Percentiles rank a stretch among this genome's conserved stretches.
phyloP scores from a whole-genome alignment of 2,113 vertebrate species.

The Cyanoderma ruficeps region DNA sequence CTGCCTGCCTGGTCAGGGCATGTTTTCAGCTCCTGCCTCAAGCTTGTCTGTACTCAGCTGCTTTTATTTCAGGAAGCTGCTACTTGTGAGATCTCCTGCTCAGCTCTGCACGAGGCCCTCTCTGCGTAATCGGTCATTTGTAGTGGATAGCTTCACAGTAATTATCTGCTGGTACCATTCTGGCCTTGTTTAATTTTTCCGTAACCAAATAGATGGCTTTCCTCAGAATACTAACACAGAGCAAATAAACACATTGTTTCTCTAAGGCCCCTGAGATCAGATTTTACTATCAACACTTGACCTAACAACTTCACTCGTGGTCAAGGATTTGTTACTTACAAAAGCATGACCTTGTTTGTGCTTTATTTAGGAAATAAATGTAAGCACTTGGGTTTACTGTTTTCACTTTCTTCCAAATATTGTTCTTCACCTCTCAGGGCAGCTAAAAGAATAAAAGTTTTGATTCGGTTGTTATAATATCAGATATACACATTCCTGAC shows the following conservation, averaged over 20 bases:
- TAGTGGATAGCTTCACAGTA: neutral
- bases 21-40: neutral
- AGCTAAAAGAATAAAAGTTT: neutral
- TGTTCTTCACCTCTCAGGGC: neutral
- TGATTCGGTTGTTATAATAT: neutral
- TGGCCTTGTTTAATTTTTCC: neutral
- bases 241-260: neutral
- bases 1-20: neutral
- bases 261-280: neutral
- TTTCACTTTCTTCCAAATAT: neutral
- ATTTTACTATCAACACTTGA: neutral
- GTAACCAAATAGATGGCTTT: neutral
- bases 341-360: neutral
- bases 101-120: neutral
- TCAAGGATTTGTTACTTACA: neutral
- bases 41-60: neutral
- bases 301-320: neutral
- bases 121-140: neutral
- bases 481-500: neutral
- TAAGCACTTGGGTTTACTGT: neutral
- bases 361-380: neutral
- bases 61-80: neutral
- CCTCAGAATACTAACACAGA: neutral
- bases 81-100: neutral
- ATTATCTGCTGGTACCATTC: neutral